Conservation (phyloP, 2,113 vertebrate species). For the Telmatochromis bifrenatus region DNA sequence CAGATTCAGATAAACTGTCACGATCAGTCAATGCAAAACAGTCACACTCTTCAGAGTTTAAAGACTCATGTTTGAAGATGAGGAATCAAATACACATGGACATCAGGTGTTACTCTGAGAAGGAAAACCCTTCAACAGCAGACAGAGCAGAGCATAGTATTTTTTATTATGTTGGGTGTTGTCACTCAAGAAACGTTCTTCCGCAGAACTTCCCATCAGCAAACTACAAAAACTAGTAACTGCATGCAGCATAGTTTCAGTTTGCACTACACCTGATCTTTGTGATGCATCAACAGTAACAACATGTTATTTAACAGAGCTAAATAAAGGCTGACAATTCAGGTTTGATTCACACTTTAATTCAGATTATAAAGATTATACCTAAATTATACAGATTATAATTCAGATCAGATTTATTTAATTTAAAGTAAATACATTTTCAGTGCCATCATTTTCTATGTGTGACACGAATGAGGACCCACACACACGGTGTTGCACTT, state of each 20-base stretch:
- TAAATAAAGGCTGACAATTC: background rate
- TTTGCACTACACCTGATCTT: background rate
- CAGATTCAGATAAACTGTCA: background rate
- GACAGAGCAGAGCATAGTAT: background rate
- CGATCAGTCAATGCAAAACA: background rate
- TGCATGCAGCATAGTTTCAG: background rate
- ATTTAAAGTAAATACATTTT: background rate
- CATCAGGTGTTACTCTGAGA: background rate
- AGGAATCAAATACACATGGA: background rate
- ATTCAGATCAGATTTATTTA: background rate
- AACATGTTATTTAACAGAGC: background rate
- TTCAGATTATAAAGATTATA: background rate
- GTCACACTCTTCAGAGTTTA: background rate
- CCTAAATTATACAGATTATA: background rate
- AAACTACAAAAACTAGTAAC: background rate
- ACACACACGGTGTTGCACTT: background rate
- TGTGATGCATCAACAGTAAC: background rate
- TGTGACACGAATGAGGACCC: background rate
- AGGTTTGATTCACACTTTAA: background rate
- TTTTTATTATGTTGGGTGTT: background rate
- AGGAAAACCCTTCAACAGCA: background rate
- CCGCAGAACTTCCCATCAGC: background rate
- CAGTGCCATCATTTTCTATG: background rate
- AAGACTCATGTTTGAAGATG: background rate
- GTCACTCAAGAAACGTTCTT: background rate